Percentiles rank a stretch among this genome's conserved stretches.
Conservation (phyloP, 2,113 vertebrate species). For the Gallinago media region DNA sequence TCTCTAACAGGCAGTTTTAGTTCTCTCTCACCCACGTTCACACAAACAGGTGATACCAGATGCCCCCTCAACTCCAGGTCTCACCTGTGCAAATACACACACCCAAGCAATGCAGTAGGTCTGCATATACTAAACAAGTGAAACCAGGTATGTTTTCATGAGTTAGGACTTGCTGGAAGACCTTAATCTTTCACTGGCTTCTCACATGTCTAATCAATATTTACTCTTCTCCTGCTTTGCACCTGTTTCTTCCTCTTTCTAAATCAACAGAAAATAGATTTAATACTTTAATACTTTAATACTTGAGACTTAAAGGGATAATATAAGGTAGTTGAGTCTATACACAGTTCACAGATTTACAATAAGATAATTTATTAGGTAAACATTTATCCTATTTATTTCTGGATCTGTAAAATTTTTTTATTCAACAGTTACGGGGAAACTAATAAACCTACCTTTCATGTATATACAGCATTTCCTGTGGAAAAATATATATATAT, state of each 20-base stretch:
- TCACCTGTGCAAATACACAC: background rate
- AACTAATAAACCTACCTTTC: background rate
- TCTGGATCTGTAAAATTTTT: background rate
- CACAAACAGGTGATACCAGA: background rate
- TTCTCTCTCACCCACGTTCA: background rate
- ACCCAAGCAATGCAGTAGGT: background rate
- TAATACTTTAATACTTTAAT: too few relatives aligned
- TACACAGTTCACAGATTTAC: background rate
- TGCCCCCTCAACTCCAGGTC: background rate
- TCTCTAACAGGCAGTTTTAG: background rate
- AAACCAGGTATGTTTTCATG: background rate
- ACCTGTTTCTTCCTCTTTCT: background rate
- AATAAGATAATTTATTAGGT: background rate
- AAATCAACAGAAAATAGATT: background rate
- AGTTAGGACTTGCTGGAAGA: background rate
- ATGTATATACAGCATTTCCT: background rate
- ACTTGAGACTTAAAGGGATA: background rate
- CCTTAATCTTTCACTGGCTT: background rate
- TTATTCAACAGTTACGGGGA: background rate
- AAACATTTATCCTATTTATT: background rate
- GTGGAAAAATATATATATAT: background rate
- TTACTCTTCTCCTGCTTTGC: background rate
- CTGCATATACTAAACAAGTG: background rate
- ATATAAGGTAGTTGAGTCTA: background rate
- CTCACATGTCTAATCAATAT: background rate